These are phyloP conservation scores for Salvator merianae DNA, from an alignment of 2,113 vertebrate genomes.

Conservation along the genomic window DNA sequence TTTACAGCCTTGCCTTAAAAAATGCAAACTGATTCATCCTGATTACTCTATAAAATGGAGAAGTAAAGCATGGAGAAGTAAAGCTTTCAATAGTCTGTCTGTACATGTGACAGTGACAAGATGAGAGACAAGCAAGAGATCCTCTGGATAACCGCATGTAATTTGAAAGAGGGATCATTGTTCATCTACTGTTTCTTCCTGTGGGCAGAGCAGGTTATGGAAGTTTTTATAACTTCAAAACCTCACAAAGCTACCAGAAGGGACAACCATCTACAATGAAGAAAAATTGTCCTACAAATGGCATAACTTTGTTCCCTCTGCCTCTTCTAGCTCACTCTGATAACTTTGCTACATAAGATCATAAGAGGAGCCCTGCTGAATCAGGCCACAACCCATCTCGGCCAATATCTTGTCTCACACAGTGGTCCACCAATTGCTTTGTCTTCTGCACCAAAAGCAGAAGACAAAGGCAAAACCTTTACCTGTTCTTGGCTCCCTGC, in stretches of 20 bases:
- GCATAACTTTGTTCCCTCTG: background rate
- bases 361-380: too few relatives aligned
- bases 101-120: background rate
- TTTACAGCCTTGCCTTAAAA: background rate
- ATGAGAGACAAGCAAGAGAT: background rate
- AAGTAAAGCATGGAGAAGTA: background rate
- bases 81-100: background rate
- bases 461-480: too few relatives aligned
- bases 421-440: too few relatives aligned
- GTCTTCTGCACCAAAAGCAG: too few relatives aligned
- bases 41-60: background rate
- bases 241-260: too few relatives aligned
- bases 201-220: background rate
- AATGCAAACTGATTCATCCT: background rate
- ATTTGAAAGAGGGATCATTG: background rate
- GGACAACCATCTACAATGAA: too few relatives aligned
- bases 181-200: background rate
- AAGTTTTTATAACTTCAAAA: background rate
- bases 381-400: too few relatives aligned
- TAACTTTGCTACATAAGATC: too few relatives aligned
- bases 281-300: background rate
- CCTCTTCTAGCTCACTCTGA: background rate
- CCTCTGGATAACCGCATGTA: background rate
- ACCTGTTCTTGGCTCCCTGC: too few relatives aligned
- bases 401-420: too few relatives aligned